phyloP scores from a whole-genome alignment of 64 coral and sea anemone genomes.

The Hydrozoanthus tunicans region DNA sequence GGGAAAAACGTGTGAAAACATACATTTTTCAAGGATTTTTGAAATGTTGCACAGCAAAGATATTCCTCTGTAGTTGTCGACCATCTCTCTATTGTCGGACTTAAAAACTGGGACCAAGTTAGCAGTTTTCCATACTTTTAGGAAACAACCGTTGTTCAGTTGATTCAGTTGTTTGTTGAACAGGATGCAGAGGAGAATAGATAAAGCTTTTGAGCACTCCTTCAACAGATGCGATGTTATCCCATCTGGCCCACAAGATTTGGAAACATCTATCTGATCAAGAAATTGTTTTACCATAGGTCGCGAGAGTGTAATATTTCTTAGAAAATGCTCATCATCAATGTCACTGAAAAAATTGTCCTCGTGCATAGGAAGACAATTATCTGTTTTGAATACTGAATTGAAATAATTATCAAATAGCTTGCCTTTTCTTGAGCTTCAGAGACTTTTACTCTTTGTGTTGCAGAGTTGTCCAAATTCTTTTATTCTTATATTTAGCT shows the following conservation, averaged over 20 bases:
- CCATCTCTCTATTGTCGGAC: conserved; percentile 32
- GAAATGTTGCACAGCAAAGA: conserved; percentile 12
- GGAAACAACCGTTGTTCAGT: not conserved
- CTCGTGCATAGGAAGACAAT: conserved; percentile 25
- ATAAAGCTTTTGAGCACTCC: not conserved
- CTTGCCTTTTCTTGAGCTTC: not conserved
- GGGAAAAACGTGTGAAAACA: too few species aligned
- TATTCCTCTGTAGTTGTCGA: conserved; percentile 51
- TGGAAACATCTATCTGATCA: conserved; percentile 22
- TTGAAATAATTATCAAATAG: not conserved
- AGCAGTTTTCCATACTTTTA: not conserved
- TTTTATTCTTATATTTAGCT: conserved; percentile 23
- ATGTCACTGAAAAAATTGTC: not conserved
- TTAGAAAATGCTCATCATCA: not conserved
- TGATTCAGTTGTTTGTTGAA: conserved; percentile 28
- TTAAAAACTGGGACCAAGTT: conserved; percentile 57
- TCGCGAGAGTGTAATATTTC: conserved; percentile 35
- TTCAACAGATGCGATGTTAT: conserved; percentile 51
- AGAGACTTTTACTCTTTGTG: conserved; percentile 17
- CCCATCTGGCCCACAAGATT: conserved; percentile 26
- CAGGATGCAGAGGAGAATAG: conserved; percentile 26
- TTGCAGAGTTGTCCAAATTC: conserved; percentile 5
- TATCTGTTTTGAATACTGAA: conserved; percentile 44
- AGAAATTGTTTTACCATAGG: conserved; percentile 30
- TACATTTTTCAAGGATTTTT: not conserved